Evolutionary conservation across 2,888 invertebrate species (phyloP).

Genomic region (Eilema depressum): DNA sequence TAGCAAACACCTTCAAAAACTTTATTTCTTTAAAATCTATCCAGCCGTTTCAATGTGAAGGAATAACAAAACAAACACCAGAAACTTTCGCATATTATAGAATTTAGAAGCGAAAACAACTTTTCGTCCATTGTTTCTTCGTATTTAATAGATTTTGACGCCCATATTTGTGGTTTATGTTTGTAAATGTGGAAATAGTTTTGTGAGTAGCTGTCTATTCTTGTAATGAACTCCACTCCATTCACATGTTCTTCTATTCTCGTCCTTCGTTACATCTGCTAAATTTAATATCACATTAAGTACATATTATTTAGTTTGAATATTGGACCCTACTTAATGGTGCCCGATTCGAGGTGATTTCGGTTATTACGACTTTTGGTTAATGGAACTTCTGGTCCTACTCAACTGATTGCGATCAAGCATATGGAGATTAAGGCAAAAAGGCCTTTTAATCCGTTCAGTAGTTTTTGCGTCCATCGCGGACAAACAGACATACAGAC

Average conservation of each 20-base stretch:
- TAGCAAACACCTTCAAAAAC: too few relatives aligned
- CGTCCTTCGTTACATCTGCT: not conserved
- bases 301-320: too few relatives aligned
- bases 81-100: not conserved
- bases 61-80: not conserved
- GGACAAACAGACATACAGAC: too few relatives aligned
- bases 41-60: not conserved
- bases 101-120: not conserved
- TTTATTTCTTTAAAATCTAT: not conserved
- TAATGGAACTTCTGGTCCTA: too few relatives aligned
- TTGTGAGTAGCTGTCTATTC: conserved; percentile 4
- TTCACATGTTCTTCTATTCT: not conserved
- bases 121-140: not conserved
- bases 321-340: too few relatives aligned
- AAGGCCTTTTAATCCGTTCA: too few relatives aligned
- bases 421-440: too few relatives aligned
- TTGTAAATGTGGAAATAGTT: conserved; percentile 12
- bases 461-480: too few relatives aligned
- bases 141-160: not conserved
- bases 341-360: too few relatives aligned
- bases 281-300: not conserved
- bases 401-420: too few relatives aligned
- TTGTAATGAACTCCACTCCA: not conserved
- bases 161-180: conserved; percentile 5
- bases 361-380: too few relatives aligned